Evolutionary conservation across 1,140 invertebrate genomes (phyloP), one percentile per base, ranked within the genome.

Genomic region (Macrosteles quadrilineatus): DNA sequence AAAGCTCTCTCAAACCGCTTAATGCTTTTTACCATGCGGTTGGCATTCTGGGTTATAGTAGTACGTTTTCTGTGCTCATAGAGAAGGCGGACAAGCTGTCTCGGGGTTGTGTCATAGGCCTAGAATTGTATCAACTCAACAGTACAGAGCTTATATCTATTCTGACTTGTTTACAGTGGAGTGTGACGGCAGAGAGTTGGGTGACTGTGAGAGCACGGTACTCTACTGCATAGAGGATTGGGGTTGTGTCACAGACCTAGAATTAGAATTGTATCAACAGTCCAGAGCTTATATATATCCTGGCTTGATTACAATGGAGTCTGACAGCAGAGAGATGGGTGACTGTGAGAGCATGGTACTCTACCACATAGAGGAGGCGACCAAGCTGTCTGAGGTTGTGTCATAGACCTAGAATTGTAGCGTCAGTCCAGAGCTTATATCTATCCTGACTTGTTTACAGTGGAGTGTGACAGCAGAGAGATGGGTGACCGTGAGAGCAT

Each of bases 21-120:
- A n/a, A n/a, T n/a, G n/a, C n/a, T n/a, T n/a, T n/a, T n/a, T n/a
- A n/a, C n/a, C n/a, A n/a, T n/a, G n/a, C n/a, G n/a, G n/a, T n/a
- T n/a, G n/a, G n/a, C n/a, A n/a, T n/a, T n/a, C n/a, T n/a, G n/a
- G n/a, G n/a, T n/a, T n/a, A n/a, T n/a, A n/a, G n/a, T n/a, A n/a
- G 82, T 65, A 85, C 82, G n/a, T 81, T 87, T 25, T 74, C 87
- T 0, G 87, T 82, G 72, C 81, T 87, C 57, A 84, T 87, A 30
- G 81, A 84, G 72, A 80, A 83, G 70, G 79, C 80, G 17, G 80
- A 82, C 3, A 76, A 81, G 59, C 67, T 83, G 19, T 82, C 83
- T 68, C 78, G 83, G 21, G 78, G 81, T 50, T 81, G 75, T 67
- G 79, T 85, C 12, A 82, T 78, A 72, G 82, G 86, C n/a, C n/a